Evolutionary conservation across 2,888 invertebrate species (phyloP).

Genomic region (Troglohyphantes excavatus): DNA sequence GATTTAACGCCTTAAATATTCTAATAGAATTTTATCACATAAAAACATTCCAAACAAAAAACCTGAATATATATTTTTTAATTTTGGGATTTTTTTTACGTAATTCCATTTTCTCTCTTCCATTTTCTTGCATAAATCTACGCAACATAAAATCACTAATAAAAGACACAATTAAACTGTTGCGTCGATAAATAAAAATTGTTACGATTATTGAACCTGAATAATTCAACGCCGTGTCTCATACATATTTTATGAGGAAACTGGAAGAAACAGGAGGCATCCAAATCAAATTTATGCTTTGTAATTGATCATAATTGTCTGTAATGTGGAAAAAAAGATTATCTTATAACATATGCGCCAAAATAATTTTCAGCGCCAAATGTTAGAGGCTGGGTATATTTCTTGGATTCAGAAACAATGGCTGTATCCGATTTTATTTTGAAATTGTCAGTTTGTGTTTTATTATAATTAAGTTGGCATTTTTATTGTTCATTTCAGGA

Average conservation of each 20-base stretch:
- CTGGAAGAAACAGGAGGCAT: slow-evolving; percentile 3
- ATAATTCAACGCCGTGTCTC: slow-evolving; percentile 43
- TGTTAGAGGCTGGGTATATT: not conserved
- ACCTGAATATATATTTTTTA: no score
- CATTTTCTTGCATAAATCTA: no score
- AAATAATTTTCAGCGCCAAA: not conserved
- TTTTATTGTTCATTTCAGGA: no score
- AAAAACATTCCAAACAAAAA: no score
- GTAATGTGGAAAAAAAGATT: not conserved
- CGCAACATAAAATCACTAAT: not conserved
- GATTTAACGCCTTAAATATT: no score
- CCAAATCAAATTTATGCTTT: slow-evolving; percentile 49
- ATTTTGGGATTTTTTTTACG: no score
- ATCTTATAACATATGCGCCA: not conserved
- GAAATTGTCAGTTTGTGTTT: not conserved
- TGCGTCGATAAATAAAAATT: slow-evolving; percentile 19
- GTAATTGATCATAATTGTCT: slow-evolving; percentile 26
- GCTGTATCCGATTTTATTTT: not conserved
- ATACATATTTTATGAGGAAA: slow-evolving; percentile 51
- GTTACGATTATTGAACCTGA: slow-evolving; percentile 45
- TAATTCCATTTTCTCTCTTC: no score
- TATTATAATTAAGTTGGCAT: no score
- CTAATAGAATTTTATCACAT: no score
- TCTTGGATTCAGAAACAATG: not conserved
- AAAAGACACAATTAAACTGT: slow-evolving; percentile 1